phyloP scores from a whole-genome alignment of 2,113 vertebrate genomes.

The Tachysurus fulvidraco region DNA sequence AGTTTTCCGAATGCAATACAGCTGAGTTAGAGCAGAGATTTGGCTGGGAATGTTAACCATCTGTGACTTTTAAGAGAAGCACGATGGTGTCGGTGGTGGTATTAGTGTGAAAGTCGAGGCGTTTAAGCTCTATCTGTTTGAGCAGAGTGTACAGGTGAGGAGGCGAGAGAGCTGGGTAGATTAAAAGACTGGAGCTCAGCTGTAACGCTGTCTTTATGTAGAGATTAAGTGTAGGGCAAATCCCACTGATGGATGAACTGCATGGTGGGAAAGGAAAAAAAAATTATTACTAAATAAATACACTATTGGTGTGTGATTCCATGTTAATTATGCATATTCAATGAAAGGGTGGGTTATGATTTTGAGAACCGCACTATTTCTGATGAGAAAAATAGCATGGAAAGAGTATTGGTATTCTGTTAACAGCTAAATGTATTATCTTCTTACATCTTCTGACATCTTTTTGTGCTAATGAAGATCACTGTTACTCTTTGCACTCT shows the following conservation, averaged over 20 bases:
- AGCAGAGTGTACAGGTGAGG: not conserved
- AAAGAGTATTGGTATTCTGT: not conserved
- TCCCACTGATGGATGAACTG: not conserved
- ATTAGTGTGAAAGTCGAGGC: not conserved
- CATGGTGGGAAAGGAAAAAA: not conserved
- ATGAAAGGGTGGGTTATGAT: not conserved
- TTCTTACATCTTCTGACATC: not conserved
- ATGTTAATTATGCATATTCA: not conserved
- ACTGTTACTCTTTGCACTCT: not conserved
- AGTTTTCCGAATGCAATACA: not conserved
- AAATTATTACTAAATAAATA: not conserved
- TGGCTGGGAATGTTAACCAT: not conserved
- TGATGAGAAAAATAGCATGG: not conserved
- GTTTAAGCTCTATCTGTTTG: not conserved
- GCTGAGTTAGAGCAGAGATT: not conserved
- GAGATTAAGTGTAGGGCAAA: not conserved
- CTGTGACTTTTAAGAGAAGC: not conserved
- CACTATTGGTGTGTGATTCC: no score
- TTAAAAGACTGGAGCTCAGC: not conserved
- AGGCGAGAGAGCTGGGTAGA: not conserved
- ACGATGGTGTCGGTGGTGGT: not conserved
- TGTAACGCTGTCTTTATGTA: not conserved
- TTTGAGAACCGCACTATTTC: not conserved
- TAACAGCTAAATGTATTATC: not conserved
- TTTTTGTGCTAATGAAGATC: not conserved